Evolutionary conservation across 2,888 invertebrate genomes (phyloP), one percentile per base, ranked within the genome.

Genomic region (Tillus elongatus): DNA sequence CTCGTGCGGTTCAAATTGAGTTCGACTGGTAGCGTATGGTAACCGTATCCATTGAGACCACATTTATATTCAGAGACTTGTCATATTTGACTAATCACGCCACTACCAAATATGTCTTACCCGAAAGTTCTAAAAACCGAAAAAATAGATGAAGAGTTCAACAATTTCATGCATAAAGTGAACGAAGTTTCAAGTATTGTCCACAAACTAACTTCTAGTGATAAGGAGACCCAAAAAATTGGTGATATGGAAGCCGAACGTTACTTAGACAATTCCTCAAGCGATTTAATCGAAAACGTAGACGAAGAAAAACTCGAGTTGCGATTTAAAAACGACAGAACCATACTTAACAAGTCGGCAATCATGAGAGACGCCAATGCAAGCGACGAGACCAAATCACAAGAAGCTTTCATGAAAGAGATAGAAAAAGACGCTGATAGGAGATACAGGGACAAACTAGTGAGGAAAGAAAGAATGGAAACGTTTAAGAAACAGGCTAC

Each of bases 381-480:
- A 15, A 58, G 64, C 49, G 57, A 62, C 9, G 54, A 53, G 15
- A 61, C 62, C 43, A 66, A 65, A 61, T 68, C 68, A 1, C 66
- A 60, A 66, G 65, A 60, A 33, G 53, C 72, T 2, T 89, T 87
- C 63, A 88, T 85, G 85, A 71, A 70, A 37, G 75, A 76, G 59
- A 66, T 87, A 2, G 79, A 84, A 53, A 73, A 73, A 49, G 88
- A 89, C 60, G 84, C 84, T 0, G 76, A 78, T 8, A 67, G 69
- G 45, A 72, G 89, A 16, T 71, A 75, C 4, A 70, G 75, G 37
- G 76, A 81, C 36, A 72, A 75, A 34, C 74, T 75, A 53, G 68
- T 77, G 39, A 70, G 82, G 2, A 77, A 74, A 41, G 79, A 81
- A 55, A 74, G 74, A 46, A 81, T 85, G 12, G 82, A 85, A 45